phyloP scores from a whole-genome alignment of 1,140 invertebrate species.

The Marisa cornuarietis region DNA sequence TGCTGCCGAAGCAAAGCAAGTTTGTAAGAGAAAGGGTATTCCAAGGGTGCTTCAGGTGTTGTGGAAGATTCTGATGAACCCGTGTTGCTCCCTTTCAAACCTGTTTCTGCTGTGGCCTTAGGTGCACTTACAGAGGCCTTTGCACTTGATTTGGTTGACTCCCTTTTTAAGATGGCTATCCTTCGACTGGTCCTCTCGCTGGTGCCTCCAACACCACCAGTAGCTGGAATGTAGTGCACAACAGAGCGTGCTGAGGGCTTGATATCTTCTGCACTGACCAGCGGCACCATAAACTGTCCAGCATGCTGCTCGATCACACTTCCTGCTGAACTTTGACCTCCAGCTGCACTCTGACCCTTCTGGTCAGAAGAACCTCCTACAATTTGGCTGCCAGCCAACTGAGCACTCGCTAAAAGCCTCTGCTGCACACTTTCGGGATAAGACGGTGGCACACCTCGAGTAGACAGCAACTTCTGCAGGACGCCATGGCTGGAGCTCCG shows the following conservation, averaged over 20 bases:
- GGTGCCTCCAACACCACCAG: neutral
- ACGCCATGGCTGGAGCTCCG: slow-evolving; percentile 4
- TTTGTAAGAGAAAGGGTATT: slow-evolving; percentile 35
- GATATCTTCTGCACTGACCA: slow-evolving; percentile 1
- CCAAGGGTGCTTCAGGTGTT: slow-evolving; percentile 5
- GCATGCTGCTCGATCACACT: neutral
- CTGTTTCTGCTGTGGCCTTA: no score
- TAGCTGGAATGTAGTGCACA: slow-evolving; percentile 10
- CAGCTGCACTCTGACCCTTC: neutral
- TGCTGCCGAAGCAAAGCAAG: slow-evolving; percentile 28
- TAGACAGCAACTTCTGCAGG: slow-evolving; percentile 19
- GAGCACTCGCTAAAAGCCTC: slow-evolving; percentile 1
- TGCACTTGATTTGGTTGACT: neutral
- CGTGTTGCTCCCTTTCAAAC: no score
- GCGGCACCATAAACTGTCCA: slow-evolving; percentile 9
- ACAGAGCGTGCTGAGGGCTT: slow-evolving; percentile 16
- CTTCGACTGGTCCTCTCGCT: neutral
- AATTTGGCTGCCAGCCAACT: slow-evolving; percentile 1
- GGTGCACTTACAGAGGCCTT: no score
- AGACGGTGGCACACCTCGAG: slow-evolving; percentile 1
- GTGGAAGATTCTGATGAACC: neutral
- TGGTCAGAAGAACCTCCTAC: neutral
- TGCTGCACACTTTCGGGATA: slow-evolving; percentile 19
- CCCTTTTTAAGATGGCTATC: slow-evolving; percentile 13
- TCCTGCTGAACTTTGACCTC: neutral